phyloP scores from a whole-genome alignment of 2,888 invertebrate species.

The Polyploca ridens region DNA sequence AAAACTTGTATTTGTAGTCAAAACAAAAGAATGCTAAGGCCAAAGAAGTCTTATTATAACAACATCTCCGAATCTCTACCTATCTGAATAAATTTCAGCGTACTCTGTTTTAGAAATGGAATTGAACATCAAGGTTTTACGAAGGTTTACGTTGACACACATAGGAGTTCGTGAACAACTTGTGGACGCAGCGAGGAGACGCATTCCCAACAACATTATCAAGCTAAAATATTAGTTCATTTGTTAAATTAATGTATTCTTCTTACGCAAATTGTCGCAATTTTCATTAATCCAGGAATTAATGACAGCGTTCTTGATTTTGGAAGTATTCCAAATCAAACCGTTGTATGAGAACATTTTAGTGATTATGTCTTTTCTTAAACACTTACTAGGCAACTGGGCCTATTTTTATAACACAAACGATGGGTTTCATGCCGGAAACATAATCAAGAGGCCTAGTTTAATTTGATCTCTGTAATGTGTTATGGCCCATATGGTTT shows the following conservation, averaged over 20 bases:
- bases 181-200: slow-evolving; percentile 2
- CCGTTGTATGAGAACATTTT: slow-evolving; percentile 69
- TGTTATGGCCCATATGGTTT: neutral
- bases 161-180: neutral
- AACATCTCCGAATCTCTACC: neutral
- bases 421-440: slow-evolving; percentile 45
- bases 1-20: no score
- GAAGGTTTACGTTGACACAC: slow-evolving; percentile 10
- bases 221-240: slow-evolving; percentile 26
- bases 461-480: neutral
- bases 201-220: slow-evolving; percentile 20
- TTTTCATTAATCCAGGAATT: slow-evolving; percentile 76
- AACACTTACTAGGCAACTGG: slow-evolving; percentile 62
- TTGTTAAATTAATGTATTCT: slow-evolving; percentile 43
- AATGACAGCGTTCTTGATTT: slow-evolving; percentile 69
- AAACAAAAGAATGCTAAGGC: no score
- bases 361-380: slow-evolving; percentile 74
- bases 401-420: slow-evolving; percentile 69
- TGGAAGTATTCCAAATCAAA: slow-evolving; percentile 79
- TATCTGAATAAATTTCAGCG: neutral
- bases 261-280: slow-evolving; percentile 42
- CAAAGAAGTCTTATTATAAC: no score
- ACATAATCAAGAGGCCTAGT: slow-evolving; percentile 39
- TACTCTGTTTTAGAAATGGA: neutral
- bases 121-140: slow-evolving; percentile 16